Evolutionary conservation across 2,797 vertebrate species (phyloP).

Genomic region (Eleutherodactylus coqui): DNA sequence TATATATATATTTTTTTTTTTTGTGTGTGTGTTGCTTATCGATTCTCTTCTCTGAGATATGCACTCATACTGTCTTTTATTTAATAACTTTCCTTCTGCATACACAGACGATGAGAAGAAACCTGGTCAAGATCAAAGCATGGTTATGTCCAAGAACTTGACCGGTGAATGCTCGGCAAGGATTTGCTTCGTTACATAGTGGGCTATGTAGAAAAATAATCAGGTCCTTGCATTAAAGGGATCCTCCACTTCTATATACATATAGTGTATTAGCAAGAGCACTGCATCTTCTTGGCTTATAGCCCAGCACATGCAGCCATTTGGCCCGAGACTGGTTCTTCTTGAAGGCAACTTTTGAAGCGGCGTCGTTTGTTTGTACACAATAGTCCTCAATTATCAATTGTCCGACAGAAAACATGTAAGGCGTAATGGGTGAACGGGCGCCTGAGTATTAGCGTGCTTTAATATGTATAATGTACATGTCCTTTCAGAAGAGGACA

Average conservation of each 20-base stretch:
- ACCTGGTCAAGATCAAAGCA: no score
- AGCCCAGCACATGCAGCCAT: neutral
- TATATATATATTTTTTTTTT: no score
- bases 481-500: neutral
- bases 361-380: neutral
- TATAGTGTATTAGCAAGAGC: neutral
- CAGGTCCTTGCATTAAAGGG: neutral
- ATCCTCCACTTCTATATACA: neutral
- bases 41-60: no score
- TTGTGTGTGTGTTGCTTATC: no score
- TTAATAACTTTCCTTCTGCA: no score
- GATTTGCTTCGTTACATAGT: no score
- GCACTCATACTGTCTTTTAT: no score
- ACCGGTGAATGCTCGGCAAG: no score
- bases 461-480: slow-evolving; percentile 3
- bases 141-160: no score
- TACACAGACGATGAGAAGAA: no score
- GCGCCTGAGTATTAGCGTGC: neutral
- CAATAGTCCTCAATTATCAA: neutral
- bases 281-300: neutral
- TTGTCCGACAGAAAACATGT: neutral
- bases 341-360: neutral
- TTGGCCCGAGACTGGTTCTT: neutral
- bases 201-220: no score
- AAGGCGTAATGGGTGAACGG: neutral